Evolutionary conservation across 2,888 invertebrate genomes (phyloP), one percentile per base, ranked within the genome.

Genomic region (Drosophila mimetica): DNA sequence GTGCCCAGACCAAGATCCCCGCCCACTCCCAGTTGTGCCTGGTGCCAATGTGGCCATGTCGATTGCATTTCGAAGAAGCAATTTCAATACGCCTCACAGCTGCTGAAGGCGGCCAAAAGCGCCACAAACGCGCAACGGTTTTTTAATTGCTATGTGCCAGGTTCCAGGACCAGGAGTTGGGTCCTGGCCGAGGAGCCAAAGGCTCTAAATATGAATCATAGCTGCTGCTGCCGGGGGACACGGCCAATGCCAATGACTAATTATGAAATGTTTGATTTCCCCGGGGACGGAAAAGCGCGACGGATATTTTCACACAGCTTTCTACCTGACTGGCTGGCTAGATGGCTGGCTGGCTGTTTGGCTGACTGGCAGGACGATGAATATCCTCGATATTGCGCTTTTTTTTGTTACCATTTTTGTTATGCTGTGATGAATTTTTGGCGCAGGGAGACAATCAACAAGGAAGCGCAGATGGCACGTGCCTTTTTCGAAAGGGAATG

Each of bases 201-300:
- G 46, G 46, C 47, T 42, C 58, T 22, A 34, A 48, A 42, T 42
- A 71, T 82, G 58, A 79, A 74, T 78, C 79, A 79, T 85, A 77
- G 70, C 79, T 79, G 74, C 76, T 16, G 30, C 46, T 71, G 72
- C 69, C 74, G 47, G 55, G 77, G 76, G 69, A 75, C 66, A 37
- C 66, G 44, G 72, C 64, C 75, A 79, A 79, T 84, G 79, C 89
- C 90, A 88, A 89, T 83, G 89, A 90, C 90, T 90, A 90, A 90
- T 90, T 90, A 90, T 89, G 87, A 89, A 90, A 90, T 90, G 86
- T 90, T 90, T 90, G 90, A 90, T 90, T 90, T 90, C 90, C 90
- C 90, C 70, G 70, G 90, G 79, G 85, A 75, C 63, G 55, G 44
- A 73, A 76, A 79, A 57, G 51, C 86, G 81, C 84, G 77, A 81